Evolutionary conservation across 1,140 invertebrate genomes (phyloP), one percentile per base, ranked within the genome.

Genomic region (Eufriesea mexicana): DNA sequence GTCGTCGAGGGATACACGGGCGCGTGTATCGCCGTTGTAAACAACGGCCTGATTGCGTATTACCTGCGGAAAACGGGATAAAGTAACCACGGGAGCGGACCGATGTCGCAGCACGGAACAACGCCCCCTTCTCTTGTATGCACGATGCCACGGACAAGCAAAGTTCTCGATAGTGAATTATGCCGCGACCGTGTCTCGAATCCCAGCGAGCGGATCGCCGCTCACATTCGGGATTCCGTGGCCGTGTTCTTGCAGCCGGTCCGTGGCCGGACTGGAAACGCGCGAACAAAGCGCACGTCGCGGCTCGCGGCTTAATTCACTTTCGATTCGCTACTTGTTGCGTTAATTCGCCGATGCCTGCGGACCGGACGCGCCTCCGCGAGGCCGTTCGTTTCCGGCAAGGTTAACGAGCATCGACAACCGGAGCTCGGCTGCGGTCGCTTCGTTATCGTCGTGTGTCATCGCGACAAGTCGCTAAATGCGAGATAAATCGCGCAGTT

Each of bases 161-260:
- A 76, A 68, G 51, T 76, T 77, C 64, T 25, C 83, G 75, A 88
- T 88, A 83, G 62, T 79, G 67, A 88, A 87, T 87, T 88, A 85
- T 83, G 64, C 55, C 64, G 23, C 14, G 64, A 18, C 55, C 86
- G 86, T 86, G 85, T 87, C 74, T 76, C 81, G 86, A 87, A 87
- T 87, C 45, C 47, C 12, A 10, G 12, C 23, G 8, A 20, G 12
- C 35, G 35, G 18, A 35, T 45, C 70, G 16, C 18, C 5, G 20
- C 10, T 20, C 70, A 12, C 42, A 70, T 83, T 77, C 45, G 8
- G 18, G n/a, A 82, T 82, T 77, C 80, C 45, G 28, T 20, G 45
- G 51, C 28, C 73, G 80, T 83, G 51, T 77, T 77, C 74, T 83
- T 81, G 25, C 35, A 51, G 18, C 6, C 7, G 28, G 20, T 76